Conservation (phyloP, 2,113 vertebrate genomes). For the Oreochromis niloticus region DNA sequence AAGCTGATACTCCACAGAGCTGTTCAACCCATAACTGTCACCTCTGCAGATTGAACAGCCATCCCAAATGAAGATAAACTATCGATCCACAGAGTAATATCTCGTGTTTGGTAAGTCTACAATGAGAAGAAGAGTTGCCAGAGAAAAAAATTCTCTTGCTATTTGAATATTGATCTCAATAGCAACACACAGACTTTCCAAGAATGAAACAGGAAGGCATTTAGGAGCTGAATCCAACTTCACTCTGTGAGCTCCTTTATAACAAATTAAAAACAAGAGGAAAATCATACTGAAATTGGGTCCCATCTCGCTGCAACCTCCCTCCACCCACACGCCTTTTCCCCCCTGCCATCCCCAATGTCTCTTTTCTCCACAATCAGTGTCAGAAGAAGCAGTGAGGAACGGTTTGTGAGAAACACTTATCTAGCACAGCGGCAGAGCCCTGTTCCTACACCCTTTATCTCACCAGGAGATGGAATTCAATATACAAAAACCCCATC, state of each 20-base stretch:
- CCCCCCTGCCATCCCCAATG: constrained; percentile 66
- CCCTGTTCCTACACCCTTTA: constrained; percentile 88
- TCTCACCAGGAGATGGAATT: constrained; percentile 90
- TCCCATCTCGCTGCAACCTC: constrained; percentile 49
- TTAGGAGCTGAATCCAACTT: constrained; percentile 27
- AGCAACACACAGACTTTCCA: not conserved
- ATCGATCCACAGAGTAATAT: constrained; percentile 56
- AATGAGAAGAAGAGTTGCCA: constrained; percentile 3
- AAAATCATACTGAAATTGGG: constrained; percentile 67
- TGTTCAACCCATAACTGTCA: constrained; percentile 71
- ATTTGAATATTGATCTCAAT: constrained; percentile 47
- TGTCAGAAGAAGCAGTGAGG: constrained; percentile 72
- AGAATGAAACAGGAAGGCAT: constrained; percentile 13
- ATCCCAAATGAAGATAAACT: constrained; percentile 68
- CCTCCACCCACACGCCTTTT: constrained; percentile 6
- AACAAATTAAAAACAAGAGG: constrained; percentile 68
- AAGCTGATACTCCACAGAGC: constrained; percentile 69
- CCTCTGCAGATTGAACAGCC: constrained; percentile 55
- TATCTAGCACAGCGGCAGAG: constrained; percentile 81
- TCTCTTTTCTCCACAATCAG: constrained; percentile 76
- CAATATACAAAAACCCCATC: constrained; percentile 84
- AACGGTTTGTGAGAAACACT: constrained; percentile 78
- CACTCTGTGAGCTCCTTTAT: constrained; percentile 28
- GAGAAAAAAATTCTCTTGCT: constrained; percentile 16
- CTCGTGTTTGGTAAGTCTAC: constrained; percentile 48